Percentiles rank a stretch among this genome's conserved stretches.
Evolutionary conservation across 1,140 invertebrate species (phyloP).

Genomic region (Trinorchestia longiramus): DNA sequence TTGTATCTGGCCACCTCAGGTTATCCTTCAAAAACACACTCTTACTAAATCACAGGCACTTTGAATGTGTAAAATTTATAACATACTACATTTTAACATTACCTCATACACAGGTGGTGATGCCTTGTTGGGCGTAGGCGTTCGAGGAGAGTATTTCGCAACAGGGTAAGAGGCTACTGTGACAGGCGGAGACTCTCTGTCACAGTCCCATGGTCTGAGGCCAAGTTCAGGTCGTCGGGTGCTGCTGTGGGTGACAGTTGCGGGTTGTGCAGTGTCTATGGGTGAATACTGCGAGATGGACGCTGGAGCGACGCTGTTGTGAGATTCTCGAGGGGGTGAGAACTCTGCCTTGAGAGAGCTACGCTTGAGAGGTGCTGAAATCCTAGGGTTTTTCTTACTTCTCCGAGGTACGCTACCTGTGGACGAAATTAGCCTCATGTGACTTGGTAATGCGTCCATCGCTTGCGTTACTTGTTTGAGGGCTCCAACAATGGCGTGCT

Average conservation of each 20-base stretch:
- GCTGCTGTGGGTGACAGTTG: not conserved
- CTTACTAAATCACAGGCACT: not conserved
- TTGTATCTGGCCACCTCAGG: not conserved
- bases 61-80: not conserved
- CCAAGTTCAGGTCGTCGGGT: not conserved
- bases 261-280: not conserved
- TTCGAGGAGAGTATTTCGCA: not conserved
- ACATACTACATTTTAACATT: not conserved
- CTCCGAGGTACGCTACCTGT: not conserved
- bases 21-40: not conserved
- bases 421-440: not conserved
- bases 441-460: not conserved
- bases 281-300: not conserved
- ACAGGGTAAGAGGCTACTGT: not conserved
- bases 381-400: not conserved
- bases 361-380: not conserved
- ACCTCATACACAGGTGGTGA: constrained; percentile 28
- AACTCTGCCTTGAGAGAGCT: not conserved
- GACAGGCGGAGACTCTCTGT: not conserved
- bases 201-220: not conserved
- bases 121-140: constrained; percentile 1
- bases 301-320: not conserved
- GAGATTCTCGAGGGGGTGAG: not conserved
- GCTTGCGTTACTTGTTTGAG: not conserved
- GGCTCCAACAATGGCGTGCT: not conserved